A percentile compares a stretch with the other conserved stretches of the same genome.
These are phyloP conservation scores for Hesperia comma DNA, from an alignment of 2,888 invertebrate genomes.

Conservation along the genomic window DNA sequence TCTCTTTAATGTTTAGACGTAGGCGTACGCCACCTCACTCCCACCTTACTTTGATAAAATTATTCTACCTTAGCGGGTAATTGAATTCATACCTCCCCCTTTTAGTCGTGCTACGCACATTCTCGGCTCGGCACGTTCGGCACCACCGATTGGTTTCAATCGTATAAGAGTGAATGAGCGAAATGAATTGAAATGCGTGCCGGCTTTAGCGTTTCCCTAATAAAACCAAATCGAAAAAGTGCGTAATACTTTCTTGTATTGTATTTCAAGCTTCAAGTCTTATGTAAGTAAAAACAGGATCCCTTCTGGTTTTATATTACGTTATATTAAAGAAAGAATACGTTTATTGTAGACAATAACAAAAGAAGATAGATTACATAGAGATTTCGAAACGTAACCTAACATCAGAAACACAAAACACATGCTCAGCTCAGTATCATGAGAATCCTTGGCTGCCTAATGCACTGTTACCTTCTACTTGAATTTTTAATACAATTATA, in stretches of 20 bases:
- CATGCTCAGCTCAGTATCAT: slow-evolving; percentile 14
- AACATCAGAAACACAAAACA: slow-evolving; percentile 9
- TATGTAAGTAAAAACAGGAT: slow-evolving; percentile 3
- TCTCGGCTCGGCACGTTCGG: slow-evolving; percentile 36
- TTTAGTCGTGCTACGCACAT: slow-evolving; percentile 37
- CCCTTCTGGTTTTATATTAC: not conserved
- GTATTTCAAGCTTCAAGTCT: slow-evolving; percentile 3
- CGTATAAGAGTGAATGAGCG: slow-evolving; percentile 36
- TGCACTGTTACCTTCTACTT: slow-evolving; percentile 3
- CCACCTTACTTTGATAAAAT: slow-evolving; percentile 26
- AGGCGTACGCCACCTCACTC: slow-evolving; percentile 11
- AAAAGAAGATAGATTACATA: not conserved
- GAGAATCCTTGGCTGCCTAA: not conserved
- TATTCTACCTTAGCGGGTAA: slow-evolving; percentile 35
- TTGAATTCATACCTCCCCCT: slow-evolving; percentile 38
- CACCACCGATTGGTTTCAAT: slow-evolving; percentile 35
- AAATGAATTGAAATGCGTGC: slow-evolving; percentile 38
- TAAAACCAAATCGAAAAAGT: slow-evolving; percentile 37
- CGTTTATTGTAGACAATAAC: not conserved
- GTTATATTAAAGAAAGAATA: not conserved
- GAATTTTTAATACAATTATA: slow-evolving; percentile 12
- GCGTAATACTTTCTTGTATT: slow-evolving; percentile 29
- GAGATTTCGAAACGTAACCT: not conserved
- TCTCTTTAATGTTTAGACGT: slow-evolving; percentile 1
- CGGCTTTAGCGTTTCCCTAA: slow-evolving; percentile 33